Evolutionary conservation across 2,888 invertebrate genomes (phyloP).

Genomic region (Rhagium mordax): DNA sequence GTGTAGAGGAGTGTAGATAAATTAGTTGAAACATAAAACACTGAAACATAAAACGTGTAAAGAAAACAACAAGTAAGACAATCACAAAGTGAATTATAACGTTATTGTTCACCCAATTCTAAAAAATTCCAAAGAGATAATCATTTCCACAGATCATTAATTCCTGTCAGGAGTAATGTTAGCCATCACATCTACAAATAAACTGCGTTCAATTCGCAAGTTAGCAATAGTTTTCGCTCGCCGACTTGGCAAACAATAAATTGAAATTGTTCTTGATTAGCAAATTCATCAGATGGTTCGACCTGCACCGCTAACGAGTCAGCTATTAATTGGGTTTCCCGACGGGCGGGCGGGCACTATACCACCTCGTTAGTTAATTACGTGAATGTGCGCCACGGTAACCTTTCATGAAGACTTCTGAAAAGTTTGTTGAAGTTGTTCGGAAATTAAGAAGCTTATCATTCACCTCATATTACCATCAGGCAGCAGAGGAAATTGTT

Average conservation of each 20-base stretch:
- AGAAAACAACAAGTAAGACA: background rate
- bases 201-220: conserved; percentile 41
- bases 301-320: conserved; percentile 56
- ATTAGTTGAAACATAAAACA: background rate
- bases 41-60: background rate
- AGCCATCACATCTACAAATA: conserved; percentile 7
- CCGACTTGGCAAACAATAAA: conserved; percentile 49
- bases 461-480: conserved; percentile 48
- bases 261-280: conserved; percentile 53
- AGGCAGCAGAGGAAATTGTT: conserved; percentile 39
- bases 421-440: conserved; percentile 46
- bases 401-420: conserved; percentile 46
- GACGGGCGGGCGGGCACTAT: conserved; percentile 39
- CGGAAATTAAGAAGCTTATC: conserved; percentile 54
- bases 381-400: conserved; percentile 42
- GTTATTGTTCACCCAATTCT: no score
- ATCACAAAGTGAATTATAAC: background rate
- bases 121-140: background rate
- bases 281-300: conserved; percentile 57
- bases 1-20: no score
- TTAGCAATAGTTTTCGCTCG: conserved; percentile 40
- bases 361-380: conserved; percentile 57
- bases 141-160: background rate
- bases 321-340: conserved; percentile 53
- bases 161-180: background rate